These are phyloP conservation scores for Zonotrichia albicollis DNA, from an alignment of 2,797 vertebrate species.

Conservation along the genomic window DNA sequence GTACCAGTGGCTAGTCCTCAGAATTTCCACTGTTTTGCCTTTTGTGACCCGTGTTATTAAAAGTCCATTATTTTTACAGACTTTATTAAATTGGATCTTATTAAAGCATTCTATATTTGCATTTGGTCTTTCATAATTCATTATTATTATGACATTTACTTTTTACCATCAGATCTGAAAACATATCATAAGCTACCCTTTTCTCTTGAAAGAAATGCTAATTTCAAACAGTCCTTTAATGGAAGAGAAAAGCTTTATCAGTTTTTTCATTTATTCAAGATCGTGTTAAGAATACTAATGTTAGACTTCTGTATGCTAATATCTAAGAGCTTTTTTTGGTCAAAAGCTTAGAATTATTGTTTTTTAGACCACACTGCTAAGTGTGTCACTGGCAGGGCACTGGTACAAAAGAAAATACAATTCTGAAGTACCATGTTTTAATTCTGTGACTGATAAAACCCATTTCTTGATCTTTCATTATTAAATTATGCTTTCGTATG, in stretches of 20 bases:
- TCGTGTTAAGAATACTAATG: conserved; percentile 99
- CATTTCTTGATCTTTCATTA: conserved; percentile 8
- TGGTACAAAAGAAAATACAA: conserved; percentile 56
- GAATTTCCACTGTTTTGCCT: conserved; percentile 88
- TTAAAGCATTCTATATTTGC: conserved; percentile 99
- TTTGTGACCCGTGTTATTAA: conserved; percentile 87
- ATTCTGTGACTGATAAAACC: conserved; percentile 48
- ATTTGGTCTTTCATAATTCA: conserved; percentile 99
- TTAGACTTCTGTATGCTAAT: conserved; percentile 86
- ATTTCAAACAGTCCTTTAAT: conserved; percentile 99
- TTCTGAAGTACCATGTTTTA: conserved; percentile 47
- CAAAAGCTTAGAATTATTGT: conserved; percentile 83
- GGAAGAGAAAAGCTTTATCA: conserved; percentile 99
- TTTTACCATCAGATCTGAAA: conserved; percentile 95
- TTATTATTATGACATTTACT: conserved; percentile 99
- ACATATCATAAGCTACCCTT: conserved; percentile 99
- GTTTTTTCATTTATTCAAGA: conserved; percentile 97
- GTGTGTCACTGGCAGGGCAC: conserved; percentile 67
- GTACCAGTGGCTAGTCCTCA: conserved; percentile 82
- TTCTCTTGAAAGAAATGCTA: conserved; percentile 99
- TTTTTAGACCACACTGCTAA: conserved; percentile 72
- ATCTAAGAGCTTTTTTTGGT: conserved; percentile 78
- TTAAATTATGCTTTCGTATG: conserved; percentile 7
- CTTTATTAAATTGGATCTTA: conserved; percentile 99
- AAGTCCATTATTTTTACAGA: conserved; percentile 95